phyloP scores from a whole-genome alignment of 1,140 invertebrate species.

The Brachionus rubens region DNA sequence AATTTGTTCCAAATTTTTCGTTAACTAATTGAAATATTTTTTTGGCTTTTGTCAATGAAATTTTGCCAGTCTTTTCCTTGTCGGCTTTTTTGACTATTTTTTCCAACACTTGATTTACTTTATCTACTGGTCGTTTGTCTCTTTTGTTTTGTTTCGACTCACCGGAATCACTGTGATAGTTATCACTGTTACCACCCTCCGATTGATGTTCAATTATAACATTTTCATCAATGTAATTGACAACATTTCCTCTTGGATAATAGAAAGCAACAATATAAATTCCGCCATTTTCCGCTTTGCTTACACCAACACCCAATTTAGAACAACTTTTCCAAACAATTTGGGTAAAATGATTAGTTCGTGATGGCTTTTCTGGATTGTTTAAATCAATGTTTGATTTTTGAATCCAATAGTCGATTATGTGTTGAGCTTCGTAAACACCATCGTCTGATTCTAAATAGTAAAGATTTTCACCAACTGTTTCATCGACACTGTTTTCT shows the following conservation, averaged over 20 bases:
- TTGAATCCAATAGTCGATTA: slow-evolving; percentile 30
- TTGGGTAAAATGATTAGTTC: slow-evolving; percentile 42
- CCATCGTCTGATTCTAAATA: slow-evolving; percentile 44
- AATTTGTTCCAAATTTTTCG: slow-evolving; percentile 39
- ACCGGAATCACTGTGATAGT: slow-evolving; percentile 6
- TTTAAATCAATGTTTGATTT: slow-evolving; percentile 22
- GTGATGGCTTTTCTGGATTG: neutral
- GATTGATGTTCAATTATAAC: neutral
- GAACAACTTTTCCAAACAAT: slow-evolving; percentile 19
- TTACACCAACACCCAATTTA: slow-evolving; percentile 15
- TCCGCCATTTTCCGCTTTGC: neutral
- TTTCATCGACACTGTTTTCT: slow-evolving; percentile 14
- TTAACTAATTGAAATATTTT: slow-evolving; percentile 33
- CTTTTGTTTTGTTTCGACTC: slow-evolving; percentile 3
- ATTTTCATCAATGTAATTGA: slow-evolving; percentile 25
- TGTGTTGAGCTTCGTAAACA: neutral
- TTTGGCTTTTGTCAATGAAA: slow-evolving; percentile 34
- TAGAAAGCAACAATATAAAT: slow-evolving; percentile 37
- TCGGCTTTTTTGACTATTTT: slow-evolving; percentile 38
- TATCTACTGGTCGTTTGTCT: neutral
- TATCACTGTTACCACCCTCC: neutral
- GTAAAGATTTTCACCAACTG: slow-evolving; percentile 41
- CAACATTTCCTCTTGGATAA: slow-evolving; percentile 37
- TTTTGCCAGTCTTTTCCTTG: slow-evolving; percentile 38
- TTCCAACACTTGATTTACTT: slow-evolving; percentile 29